Evolutionary conservation across 2,888 invertebrate species (phyloP).

Genomic region (Oscheius myriophilus): DNA sequence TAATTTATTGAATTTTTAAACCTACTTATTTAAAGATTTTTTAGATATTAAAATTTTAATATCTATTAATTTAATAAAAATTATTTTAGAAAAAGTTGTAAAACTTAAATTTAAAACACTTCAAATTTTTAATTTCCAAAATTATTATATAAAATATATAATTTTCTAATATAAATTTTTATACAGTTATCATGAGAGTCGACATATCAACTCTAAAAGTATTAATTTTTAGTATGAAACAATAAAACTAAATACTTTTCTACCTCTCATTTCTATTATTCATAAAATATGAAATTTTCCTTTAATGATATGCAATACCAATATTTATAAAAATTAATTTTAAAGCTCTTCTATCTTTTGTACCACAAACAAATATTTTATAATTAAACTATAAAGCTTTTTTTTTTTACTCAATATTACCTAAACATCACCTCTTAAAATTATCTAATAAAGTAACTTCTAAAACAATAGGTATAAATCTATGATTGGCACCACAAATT

Average conservation of each 20-base stretch:
- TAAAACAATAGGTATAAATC: conserved; percentile 80
- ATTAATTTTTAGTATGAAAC: conserved; percentile 54
- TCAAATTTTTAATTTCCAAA: conserved; percentile 50
- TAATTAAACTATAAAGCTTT: conserved; percentile 49
- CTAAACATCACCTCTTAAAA: conserved; percentile 56
- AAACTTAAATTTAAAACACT: conserved; percentile 54
- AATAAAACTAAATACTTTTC: conserved; percentile 48
- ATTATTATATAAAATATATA: conserved; percentile 42
- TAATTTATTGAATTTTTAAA: too few relatives aligned
- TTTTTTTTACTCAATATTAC: conserved; percentile 43
- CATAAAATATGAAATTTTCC: conserved; percentile 72
- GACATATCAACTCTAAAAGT: conserved; percentile 54
- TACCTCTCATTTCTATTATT: conserved; percentile 54
- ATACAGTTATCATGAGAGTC: conserved; percentile 56
- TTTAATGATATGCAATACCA: conserved; percentile 74
- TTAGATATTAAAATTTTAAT: conserved; percentile 31
- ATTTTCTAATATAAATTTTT: conserved; percentile 52
- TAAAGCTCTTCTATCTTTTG: conserved; percentile 50
- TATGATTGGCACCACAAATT: conserved; percentile 84
- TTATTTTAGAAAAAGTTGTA: conserved; percentile 53
- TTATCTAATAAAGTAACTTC: conserved; percentile 57
- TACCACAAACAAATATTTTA: conserved; percentile 56
- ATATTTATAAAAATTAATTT: conserved; percentile 47
- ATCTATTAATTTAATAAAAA: too few relatives aligned
- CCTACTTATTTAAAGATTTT: conserved; percentile 43